Evolutionary conservation across 2,797 vertebrate genomes (phyloP).

Genomic region (Takifugu ocellatus): DNA sequence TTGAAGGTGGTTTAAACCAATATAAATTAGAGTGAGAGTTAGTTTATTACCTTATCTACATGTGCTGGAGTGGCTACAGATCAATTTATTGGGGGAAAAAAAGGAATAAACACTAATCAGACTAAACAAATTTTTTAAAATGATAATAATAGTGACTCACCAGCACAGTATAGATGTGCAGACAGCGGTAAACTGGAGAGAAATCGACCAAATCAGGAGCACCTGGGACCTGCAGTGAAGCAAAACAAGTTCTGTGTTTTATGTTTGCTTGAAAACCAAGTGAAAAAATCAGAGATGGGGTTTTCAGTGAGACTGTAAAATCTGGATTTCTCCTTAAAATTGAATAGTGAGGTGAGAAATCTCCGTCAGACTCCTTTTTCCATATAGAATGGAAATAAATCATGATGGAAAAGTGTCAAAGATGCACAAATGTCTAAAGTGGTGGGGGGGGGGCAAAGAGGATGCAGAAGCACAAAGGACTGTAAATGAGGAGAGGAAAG

Average conservation of each 20-base stretch:
- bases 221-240: constrained; percentile 79
- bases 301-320: too few species aligned
- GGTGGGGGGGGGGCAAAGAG: not conserved
- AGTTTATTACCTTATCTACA: not conserved
- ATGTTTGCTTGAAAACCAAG: too few species aligned
- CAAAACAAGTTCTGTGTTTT: not conserved
- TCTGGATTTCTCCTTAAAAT: too few species aligned
- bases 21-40: not conserved
- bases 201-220: constrained; percentile 96
- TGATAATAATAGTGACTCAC: constrained; percentile 70
- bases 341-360: too few species aligned
- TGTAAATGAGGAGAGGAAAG: constrained; percentile 35
- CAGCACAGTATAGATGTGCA: constrained; percentile 95
- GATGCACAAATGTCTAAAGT: not conserved
- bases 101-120: not conserved
- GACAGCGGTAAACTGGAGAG: constrained; percentile 93
- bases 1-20: not conserved
- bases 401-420: too few species aligned
- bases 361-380: not conserved
- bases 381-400: not conserved
- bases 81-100: not conserved
- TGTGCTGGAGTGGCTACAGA: not conserved
- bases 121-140: not conserved
- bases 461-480: constrained; percentile 8
- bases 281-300: too few species aligned